phyloP scores from a whole-genome alignment of 2,113 vertebrate genomes.

The Drymodes brunneopygia region DNA sequence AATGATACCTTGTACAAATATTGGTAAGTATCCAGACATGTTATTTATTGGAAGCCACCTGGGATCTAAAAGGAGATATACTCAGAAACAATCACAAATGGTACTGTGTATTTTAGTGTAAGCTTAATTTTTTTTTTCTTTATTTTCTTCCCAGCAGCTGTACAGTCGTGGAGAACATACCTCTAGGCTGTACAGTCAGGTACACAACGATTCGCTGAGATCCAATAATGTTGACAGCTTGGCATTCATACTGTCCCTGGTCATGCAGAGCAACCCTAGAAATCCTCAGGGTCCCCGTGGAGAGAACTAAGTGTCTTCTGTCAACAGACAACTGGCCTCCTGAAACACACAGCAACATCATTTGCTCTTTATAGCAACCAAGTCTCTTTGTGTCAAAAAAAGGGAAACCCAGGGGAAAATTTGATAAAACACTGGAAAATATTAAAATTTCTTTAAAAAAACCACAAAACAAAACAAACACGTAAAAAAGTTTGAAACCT shows the following conservation, averaged over 20 bases:
- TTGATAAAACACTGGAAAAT: neutral
- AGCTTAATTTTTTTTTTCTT: neutral
- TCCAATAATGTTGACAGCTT: slow-evolving; percentile 91
- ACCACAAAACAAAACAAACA: no score
- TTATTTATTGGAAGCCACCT: neutral
- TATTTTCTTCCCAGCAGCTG: neutral
- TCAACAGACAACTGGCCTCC: slow-evolving; percentile 88
- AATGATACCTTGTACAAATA: neutral
- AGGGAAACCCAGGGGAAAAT: neutral
- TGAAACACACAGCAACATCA: slow-evolving; percentile 40
- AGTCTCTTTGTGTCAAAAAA: neutral
- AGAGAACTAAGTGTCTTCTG: slow-evolving; percentile 84
- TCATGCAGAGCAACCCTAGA: slow-evolving; percentile 88
- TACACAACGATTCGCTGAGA: slow-evolving; percentile 80
- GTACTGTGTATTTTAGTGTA: neutral
- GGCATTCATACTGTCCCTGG: slow-evolving; percentile 96
- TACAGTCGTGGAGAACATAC: slow-evolving; percentile 57
- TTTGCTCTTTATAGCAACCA: neutral
- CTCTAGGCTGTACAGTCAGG: slow-evolving; percentile 87
- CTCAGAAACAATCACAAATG: neutral
- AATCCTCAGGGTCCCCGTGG: slow-evolving; percentile 87
- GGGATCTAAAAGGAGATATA: neutral
- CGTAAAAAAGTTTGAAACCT: neutral
- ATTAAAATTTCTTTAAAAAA: neutral
- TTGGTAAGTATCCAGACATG: neutral